Percentiles rank a stretch among this genome's conserved stretches.
Evolutionary conservation across 92 coral and sea anemone genomes (phyloP).

Genomic region (Palythoa grandiflora): DNA sequence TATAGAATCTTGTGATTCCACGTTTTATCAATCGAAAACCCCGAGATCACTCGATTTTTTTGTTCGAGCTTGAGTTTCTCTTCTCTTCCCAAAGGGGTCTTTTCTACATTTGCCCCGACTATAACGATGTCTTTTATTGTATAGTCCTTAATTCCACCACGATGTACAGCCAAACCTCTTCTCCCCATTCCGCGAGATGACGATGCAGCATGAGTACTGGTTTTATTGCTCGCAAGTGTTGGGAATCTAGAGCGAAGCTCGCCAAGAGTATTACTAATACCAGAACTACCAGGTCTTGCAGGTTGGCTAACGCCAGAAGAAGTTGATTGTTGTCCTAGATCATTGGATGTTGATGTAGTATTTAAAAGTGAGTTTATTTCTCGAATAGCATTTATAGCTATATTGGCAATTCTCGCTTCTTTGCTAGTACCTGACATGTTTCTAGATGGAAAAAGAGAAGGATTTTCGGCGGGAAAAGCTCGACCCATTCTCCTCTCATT

Average conservation of each 20-base stretch:
- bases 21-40: conserved; percentile 15
- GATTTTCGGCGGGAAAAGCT: conserved; percentile 2
- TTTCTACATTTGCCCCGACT: conserved; percentile 22
- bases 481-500: conserved; percentile 10
- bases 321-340: neutral
- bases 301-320: conserved; percentile 4
- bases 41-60: conserved; percentile 13
- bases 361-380: neutral
- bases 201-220: conserved; percentile 26
- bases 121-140: conserved; percentile 24
- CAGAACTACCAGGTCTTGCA: conserved; percentile 10
- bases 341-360: conserved; percentile 4
- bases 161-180: conserved; percentile 23
- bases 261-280: conserved; percentile 5
- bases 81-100: conserved; percentile 24
- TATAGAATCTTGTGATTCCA: conserved; percentile 48
- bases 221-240: conserved; percentile 4
- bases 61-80: conserved; percentile 8
- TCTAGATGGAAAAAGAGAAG: conserved; percentile 1
- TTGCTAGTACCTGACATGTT: conserved; percentile 4
- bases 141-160: conserved; percentile 21
- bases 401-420: conserved; percentile 8
- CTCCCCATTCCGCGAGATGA: conserved; percentile 23
- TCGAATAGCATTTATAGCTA: conserved; percentile 6
- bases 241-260: conserved; percentile 4